These are phyloP conservation scores for Synanthedon myopaeformis DNA, from an alignment of 2,888 invertebrate genomes.

Conservation along the genomic window DNA sequence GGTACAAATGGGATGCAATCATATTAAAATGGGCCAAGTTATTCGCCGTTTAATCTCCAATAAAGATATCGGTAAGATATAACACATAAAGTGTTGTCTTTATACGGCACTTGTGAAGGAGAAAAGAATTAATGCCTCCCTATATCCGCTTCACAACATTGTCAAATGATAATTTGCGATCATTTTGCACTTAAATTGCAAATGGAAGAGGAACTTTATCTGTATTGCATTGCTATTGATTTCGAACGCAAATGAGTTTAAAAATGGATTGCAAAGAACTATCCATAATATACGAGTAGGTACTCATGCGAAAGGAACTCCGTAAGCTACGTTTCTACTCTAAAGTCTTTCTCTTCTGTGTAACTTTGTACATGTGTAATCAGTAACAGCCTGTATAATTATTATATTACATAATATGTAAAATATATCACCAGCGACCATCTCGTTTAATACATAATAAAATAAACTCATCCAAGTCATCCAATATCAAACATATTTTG, in stretches of 20 bases:
- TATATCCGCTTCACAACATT: conserved; percentile 10
- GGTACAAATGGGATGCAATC: conserved; percentile 8
- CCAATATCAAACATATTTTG: no score
- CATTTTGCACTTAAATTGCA: conserved; percentile 22
- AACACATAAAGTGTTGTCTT: conserved; percentile 12
- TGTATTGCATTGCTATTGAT: conserved; percentile 1
- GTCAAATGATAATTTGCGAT: conserved; percentile 17
- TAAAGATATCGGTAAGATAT: conserved; percentile 8
- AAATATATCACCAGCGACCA: no score
- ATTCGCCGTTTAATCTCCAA: conserved; percentile 12
- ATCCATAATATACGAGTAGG: background rate
- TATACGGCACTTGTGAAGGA: conserved; percentile 5
- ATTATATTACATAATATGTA: no score
- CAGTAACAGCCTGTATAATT: no score
- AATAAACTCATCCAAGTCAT: no score
- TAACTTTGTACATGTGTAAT: no score
- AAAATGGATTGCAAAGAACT: background rate
- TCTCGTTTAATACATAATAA: no score
- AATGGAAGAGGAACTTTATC: conserved; percentile 13
- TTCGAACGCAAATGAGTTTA: background rate
- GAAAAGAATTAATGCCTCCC: conserved; percentile 1
- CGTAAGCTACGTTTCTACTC: no score
- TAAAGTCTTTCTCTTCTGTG: no score
- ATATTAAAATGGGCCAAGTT: conserved; percentile 8
- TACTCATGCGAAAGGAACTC: no score